These are phyloP conservation scores for Parelbella ahira DNA, from an alignment of 2,888 invertebrate species.

Conservation along the genomic window DNA sequence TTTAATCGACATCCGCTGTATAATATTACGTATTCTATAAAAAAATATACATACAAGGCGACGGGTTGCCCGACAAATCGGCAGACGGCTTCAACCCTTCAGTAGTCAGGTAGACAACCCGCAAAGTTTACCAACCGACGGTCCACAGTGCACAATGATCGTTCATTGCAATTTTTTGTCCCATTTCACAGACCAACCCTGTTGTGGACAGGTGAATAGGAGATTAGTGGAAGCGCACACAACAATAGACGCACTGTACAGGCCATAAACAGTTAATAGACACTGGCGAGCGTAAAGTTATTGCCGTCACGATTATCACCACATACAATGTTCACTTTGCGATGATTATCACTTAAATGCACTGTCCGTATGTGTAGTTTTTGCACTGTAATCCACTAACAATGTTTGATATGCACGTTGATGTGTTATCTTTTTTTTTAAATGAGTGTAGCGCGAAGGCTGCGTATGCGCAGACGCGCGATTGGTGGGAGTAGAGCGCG, in stretches of 20 bases:
- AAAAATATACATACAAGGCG: conserved; percentile 68
- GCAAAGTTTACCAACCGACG: conserved; percentile 70
- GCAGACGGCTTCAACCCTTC: conserved; percentile 57
- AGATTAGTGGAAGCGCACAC: conserved; percentile 70
- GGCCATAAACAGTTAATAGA: conserved; percentile 71
- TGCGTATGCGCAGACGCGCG: conserved; percentile 72
- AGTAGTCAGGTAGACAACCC: conserved; percentile 71
- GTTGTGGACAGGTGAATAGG: conserved; percentile 69
- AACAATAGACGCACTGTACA: conserved; percentile 70
- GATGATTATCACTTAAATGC: conserved; percentile 31
- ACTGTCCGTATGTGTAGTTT: conserved; percentile 39
- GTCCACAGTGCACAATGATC: conserved; percentile 54
- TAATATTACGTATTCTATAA: conserved; percentile 70
- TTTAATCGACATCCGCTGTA: conserved; percentile 78
- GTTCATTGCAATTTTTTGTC: conserved; percentile 77
- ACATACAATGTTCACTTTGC: conserved; percentile 31
- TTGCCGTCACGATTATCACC: conserved; percentile 37
- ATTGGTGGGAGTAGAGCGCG: conserved; percentile 70
- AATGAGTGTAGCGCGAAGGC: conserved; percentile 42
- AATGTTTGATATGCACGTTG: conserved; percentile 35
- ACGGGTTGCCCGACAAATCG: conserved; percentile 62
- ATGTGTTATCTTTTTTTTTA: conserved; percentile 32
- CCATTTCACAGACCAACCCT: conserved; percentile 75
- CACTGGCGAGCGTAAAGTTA: conserved; percentile 47
- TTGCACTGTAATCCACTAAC: conserved; percentile 67